These are phyloP conservation scores for Phenganax stokvisi DNA, from an alignment of 92 coral and sea anemone species.

Conservation along the genomic window DNA sequence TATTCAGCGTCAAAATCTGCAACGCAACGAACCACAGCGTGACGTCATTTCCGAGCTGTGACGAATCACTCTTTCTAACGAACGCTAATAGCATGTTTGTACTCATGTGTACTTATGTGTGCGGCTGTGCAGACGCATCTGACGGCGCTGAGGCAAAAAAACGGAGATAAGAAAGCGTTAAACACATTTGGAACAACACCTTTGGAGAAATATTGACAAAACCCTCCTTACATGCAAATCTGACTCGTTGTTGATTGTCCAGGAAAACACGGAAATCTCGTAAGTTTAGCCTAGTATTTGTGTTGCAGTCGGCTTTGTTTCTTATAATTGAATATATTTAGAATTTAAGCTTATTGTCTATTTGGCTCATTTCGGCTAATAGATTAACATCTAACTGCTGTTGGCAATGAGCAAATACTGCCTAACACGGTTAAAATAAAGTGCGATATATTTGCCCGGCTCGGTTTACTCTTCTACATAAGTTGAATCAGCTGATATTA, in stretches of 20 bases:
- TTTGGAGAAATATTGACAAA: not conserved
- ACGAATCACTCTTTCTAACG: not conserved
- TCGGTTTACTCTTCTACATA: no score
- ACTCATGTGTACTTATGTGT: not conserved
- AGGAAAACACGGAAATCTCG: not conserved
- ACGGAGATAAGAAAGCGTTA: not conserved
- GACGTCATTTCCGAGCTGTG: conserved; percentile 1
- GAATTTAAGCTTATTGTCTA: conserved; percentile 14
- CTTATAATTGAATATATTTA: not conserved
- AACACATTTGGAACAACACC: not conserved
- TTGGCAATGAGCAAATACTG: not conserved
- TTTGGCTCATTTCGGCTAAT: not conserved
- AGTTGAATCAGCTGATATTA: no score
- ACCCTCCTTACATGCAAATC: not conserved
- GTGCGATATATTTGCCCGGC: not conserved
- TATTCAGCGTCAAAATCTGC: no score
- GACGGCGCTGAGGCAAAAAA: not conserved
- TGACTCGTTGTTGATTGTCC: not conserved
- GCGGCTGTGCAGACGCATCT: not conserved
- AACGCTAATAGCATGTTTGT: not conserved
- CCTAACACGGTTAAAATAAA: not conserved
- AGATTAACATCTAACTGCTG: not conserved
- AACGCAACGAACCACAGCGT: not conserved
- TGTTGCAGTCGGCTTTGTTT: not conserved
- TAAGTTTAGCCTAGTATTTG: not conserved